phyloP scores from a whole-genome alignment of 2,888 invertebrate species.

The Drosophila quasianomalipes region DNA sequence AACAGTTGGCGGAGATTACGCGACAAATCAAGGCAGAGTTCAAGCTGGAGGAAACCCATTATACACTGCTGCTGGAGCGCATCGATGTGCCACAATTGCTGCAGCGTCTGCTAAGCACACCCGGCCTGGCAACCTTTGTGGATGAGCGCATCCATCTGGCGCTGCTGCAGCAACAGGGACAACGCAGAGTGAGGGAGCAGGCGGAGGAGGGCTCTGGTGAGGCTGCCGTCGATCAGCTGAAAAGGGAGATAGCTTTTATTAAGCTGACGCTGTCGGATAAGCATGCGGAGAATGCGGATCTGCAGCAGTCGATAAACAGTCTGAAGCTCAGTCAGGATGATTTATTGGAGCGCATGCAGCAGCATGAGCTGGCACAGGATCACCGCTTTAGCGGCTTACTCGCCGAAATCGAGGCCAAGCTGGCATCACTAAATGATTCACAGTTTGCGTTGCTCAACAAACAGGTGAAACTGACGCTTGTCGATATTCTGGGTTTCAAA shows the following conservation, averaged over 20 bases:
- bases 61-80: conserved; percentile 74
- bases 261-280: conserved; percentile 87
- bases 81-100: conserved; percentile 84
- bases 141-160: conserved; percentile 70
- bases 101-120: conserved; percentile 81
- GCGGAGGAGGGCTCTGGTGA: conserved; percentile 54
- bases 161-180: conserved; percentile 16
- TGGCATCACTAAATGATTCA: conserved; percentile 75
- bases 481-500: conserved; percentile 86
- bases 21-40: conserved; percentile 74
- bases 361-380: conserved; percentile 77
- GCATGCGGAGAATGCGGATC: conserved; percentile 84
- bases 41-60: conserved; percentile 62
- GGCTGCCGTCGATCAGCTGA: conserved; percentile 84
- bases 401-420: conserved; percentile 81
- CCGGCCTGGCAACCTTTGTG: conserved; percentile 75
- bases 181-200: neutral
- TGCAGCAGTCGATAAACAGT: conserved; percentile 79
- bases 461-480: conserved; percentile 87
- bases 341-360: conserved; percentile 76
- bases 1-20: conserved; percentile 84
- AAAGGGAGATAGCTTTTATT: conserved; percentile 87
- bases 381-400: conserved; percentile 75
- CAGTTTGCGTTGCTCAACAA: conserved; percentile 87
- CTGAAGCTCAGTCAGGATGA: conserved; percentile 78